A percentile compares a stretch with the other conserved stretches of the same genome.
Evolutionary conservation across 30 jellyfish, hydroid and myxozoan genomes (phyloP).

Genomic region (Sanderia malayensis): DNA sequence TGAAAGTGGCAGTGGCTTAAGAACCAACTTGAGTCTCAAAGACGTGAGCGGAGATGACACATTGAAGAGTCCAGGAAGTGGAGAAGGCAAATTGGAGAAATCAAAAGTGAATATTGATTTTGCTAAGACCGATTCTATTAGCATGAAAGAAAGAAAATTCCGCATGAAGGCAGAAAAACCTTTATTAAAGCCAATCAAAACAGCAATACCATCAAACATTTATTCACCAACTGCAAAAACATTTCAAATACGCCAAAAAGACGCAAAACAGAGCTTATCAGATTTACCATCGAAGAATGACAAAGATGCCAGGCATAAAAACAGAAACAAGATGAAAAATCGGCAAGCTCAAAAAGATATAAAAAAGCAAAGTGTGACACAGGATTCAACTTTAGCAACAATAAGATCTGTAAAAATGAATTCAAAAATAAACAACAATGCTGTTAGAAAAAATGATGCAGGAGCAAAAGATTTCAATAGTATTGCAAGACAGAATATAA

Average conservation of each 20-base stretch:
- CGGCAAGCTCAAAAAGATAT: too few species aligned
- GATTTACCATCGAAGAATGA: too few species aligned
- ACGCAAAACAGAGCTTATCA: too few species aligned
- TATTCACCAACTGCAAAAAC: too few species aligned
- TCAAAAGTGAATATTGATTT: not conserved
- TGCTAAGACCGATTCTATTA: too few species aligned
- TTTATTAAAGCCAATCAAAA: not conserved
- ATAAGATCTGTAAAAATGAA: too few species aligned
- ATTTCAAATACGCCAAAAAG: too few species aligned
- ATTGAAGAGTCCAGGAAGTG: not conserved
- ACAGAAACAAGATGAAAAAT: too few species aligned
- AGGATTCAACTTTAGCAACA: too few species aligned
- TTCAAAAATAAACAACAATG: too few species aligned
- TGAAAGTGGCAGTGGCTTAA: constrained; percentile 7
- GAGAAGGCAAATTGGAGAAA: not conserved
- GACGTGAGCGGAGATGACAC: not conserved
- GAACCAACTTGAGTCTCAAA: not conserved
- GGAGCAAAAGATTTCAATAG: constrained; percentile 10
- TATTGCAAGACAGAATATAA: constrained; percentile 21
- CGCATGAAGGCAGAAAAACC: not conserved
- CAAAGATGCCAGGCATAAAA: too few species aligned
- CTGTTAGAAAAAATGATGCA: not conserved
- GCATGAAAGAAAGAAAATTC: not conserved
- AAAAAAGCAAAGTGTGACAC: too few species aligned
- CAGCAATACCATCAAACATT: not conserved